These are phyloP conservation scores for Pterois miles DNA, from an alignment of 2,797 vertebrate genomes.

Conservation along the genomic window DNA sequence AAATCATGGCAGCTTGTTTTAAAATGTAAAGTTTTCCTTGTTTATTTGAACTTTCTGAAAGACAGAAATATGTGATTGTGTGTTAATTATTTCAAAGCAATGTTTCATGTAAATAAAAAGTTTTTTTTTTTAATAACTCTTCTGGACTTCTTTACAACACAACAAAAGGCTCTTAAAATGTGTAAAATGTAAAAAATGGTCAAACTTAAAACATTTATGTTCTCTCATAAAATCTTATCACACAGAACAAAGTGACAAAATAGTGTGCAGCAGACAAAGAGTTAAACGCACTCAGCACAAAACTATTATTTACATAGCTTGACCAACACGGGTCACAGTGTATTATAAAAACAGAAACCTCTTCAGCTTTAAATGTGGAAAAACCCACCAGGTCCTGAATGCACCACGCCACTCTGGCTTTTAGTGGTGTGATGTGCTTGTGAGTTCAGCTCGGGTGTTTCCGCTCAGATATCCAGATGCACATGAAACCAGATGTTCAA, in stretches of 20 bases:
- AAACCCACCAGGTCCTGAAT: not conserved
- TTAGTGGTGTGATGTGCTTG: not conserved
- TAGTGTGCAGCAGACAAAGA: not conserved
- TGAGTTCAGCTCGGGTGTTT: not conserved
- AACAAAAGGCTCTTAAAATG: not conserved
- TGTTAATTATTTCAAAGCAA: conserved; percentile 66
- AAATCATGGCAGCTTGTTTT: conserved; percentile 75
- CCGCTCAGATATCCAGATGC: not conserved
- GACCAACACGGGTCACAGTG: not conserved
- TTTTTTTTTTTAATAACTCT: conserved; percentile 48
- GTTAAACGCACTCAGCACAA: not conserved
- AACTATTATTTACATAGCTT: not conserved
- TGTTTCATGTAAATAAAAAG: conserved; percentile 75
- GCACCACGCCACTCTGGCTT: not conserved
- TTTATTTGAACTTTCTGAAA: conserved; percentile 41
- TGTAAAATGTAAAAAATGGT: not conserved
- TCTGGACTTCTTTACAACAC: conserved; percentile 19
- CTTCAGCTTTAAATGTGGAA: not conserved
- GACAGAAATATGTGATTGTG: conserved; percentile 60
- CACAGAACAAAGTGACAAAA: not conserved
- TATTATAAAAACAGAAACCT: not conserved
- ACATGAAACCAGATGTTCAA: not conserved
- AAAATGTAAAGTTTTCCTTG: conserved; percentile 34
- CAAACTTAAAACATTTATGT: conserved; percentile 15
- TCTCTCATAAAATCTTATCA: not conserved